phyloP scores from a whole-genome alignment of 2,113 vertebrate species.

The Nipponia nippon region DNA sequence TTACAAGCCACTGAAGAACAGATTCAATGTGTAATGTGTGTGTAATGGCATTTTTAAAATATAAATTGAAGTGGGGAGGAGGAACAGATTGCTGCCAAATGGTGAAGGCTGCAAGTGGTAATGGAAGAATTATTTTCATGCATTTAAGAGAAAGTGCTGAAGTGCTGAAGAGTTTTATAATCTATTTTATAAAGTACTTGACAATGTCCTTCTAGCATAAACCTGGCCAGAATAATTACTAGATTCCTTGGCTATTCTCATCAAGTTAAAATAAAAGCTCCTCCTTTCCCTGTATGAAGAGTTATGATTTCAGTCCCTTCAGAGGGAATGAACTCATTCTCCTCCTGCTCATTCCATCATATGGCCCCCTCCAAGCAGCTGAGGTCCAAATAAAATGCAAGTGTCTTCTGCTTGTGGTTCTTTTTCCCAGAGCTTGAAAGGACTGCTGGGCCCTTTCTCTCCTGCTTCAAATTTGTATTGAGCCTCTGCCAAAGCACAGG shows the following conservation, averaged over 20 bases:
- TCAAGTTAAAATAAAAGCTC: background rate
- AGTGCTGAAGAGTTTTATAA: slow-evolving; percentile 32
- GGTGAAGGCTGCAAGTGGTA: background rate
- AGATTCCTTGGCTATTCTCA: slow-evolving; percentile 22
- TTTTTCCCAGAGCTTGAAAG: background rate
- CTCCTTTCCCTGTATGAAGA: background rate
- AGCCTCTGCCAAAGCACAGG: slow-evolving; percentile 8
- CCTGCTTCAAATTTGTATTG: background rate
- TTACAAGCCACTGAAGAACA: background rate
- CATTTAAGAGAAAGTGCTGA: slow-evolving; percentile 18
- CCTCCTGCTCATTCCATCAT: background rate
- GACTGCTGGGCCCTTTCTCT: background rate
- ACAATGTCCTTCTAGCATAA: slow-evolving; percentile 11
- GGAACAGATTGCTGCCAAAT: slow-evolving; percentile 2
- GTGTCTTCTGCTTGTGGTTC: background rate
- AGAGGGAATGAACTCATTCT: slow-evolving; percentile 12
- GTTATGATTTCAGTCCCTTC: background rate
- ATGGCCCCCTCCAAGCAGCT: background rate
- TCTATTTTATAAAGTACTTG: slow-evolving; percentile 32
- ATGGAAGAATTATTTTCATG: slow-evolving; percentile 30
- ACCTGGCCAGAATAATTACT: slow-evolving; percentile 1
- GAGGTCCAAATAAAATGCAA: slow-evolving; percentile 34
- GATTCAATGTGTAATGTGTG: background rate
- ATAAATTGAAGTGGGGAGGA: background rate
- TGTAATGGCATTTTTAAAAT: background rate